Evolutionary conservation across 2,888 invertebrate species (phyloP).

Genomic region (Drosophila anomelani): DNA sequence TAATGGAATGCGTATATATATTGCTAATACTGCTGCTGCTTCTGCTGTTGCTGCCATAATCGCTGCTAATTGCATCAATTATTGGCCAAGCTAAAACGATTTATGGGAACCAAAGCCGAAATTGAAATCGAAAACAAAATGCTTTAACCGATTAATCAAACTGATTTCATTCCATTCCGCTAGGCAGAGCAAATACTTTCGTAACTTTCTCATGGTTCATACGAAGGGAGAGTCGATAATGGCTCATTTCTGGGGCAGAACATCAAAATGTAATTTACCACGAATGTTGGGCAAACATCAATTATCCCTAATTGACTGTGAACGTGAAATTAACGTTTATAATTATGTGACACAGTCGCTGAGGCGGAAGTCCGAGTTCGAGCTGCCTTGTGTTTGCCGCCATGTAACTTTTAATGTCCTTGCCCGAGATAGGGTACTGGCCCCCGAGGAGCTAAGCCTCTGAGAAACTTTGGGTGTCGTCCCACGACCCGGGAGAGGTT

Average conservation of each 20-base stretch:
- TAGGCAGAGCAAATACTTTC: conserved; percentile 16
- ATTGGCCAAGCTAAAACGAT: conserved; percentile 35
- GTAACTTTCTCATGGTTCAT: neutral
- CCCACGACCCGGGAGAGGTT: conserved; percentile 39
- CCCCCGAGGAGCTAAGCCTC: conserved; percentile 26
- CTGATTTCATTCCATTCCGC: conserved; percentile 47
- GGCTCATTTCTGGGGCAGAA: conserved; percentile 21
- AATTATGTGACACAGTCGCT: conserved; percentile 74
- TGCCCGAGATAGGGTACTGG: conserved; percentile 3
- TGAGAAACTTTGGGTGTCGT: conserved; percentile 26
- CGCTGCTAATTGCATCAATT: conserved; percentile 71
- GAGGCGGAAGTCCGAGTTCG: conserved; percentile 36
- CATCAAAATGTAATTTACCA: conserved; percentile 81
- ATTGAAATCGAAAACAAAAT: conserved; percentile 47
- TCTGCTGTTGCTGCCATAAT: conserved; percentile 31
- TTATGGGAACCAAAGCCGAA: conserved; percentile 26
- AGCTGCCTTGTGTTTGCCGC: conserved; percentile 14
- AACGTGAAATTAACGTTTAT: conserved; percentile 79
- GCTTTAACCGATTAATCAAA: conserved; percentile 69
- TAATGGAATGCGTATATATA: conserved; percentile 19
- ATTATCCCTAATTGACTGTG: conserved; percentile 81
- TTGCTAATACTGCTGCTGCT: conserved; percentile 18
- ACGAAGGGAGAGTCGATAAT: conserved; percentile 16
- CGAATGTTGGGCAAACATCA: conserved; percentile 79
- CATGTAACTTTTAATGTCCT: conserved; percentile 46